Evolutionary conservation across 2,113 vertebrate species (phyloP).

Genomic region (Dasypus novemcinctus): DNA sequence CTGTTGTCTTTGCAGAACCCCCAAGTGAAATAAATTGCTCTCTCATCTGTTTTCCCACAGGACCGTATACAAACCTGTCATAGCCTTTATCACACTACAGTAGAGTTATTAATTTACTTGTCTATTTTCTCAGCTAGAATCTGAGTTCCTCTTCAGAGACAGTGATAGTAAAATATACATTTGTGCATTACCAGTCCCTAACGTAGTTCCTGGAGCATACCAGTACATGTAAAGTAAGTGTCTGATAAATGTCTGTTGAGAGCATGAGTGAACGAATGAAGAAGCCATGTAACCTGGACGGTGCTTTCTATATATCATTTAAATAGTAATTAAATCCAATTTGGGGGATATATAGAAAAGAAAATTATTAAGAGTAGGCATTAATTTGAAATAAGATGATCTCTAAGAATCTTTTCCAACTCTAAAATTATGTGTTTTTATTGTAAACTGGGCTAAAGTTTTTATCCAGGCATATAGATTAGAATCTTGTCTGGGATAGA

Average conservation of each 20-base stretch:
- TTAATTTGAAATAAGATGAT: conserved; percentile 14
- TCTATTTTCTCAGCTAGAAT: conserved; percentile 28
- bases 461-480: not conserved
- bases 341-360: not conserved
- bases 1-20: conserved; percentile 9
- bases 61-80: conserved; percentile 1
- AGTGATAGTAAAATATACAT: conserved; percentile 43
- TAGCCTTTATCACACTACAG: not conserved
- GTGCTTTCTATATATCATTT: not conserved
- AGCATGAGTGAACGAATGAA: not conserved
- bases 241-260: not conserved
- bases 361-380: not conserved
- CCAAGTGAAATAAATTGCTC: conserved; percentile 23
- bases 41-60: conserved; percentile 16
- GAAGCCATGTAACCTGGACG: not conserved
- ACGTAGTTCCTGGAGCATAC: not conserved
- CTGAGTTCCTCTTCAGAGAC: not conserved
- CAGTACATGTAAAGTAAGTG: not conserved
- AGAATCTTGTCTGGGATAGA: not conserved
- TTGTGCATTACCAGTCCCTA: not conserved
- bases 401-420: not conserved
- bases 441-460: not conserved
- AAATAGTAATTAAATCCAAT: conserved; percentile 39
- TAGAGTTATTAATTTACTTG: conserved; percentile 35
- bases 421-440: not conserved